phyloP scores from a whole-genome alignment of 2,113 vertebrate genomes.

The Ailurus styani region DNA sequence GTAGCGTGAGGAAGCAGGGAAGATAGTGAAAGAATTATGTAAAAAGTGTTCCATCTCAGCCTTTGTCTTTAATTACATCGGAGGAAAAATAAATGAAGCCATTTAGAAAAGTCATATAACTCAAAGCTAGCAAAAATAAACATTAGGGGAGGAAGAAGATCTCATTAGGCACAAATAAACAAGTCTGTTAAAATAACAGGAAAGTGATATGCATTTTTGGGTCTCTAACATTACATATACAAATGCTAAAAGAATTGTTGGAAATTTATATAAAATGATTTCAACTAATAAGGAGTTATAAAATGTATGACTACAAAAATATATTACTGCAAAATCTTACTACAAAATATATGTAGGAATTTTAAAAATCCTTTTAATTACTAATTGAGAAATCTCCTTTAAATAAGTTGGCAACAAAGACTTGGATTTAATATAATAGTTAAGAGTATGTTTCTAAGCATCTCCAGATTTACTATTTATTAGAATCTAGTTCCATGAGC shows the following conservation, averaged over 20 bases:
- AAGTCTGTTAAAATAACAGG: background rate
- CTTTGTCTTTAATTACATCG: background rate
- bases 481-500: background rate
- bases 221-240: background rate
- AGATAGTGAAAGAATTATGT: background rate
- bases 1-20: background rate
- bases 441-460: background rate
- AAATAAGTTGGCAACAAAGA: background rate
- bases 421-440: background rate
- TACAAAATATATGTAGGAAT: background rate
- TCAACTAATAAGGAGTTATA: background rate
- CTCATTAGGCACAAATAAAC: background rate
- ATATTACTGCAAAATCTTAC: background rate
- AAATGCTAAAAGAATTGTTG: background rate
- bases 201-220: background rate
- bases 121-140: conserved; percentile 23
- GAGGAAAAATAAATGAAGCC: background rate
- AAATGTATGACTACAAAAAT: background rate
- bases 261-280: background rate
- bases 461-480: background rate
- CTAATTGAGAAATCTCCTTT: background rate
- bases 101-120: conserved; percentile 3
- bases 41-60: background rate
- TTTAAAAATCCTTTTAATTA: conserved; percentile 20
- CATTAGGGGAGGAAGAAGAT: background rate